phyloP scores from a whole-genome alignment of 2,113 vertebrate species.

The Herpetotheres cachinnans region DNA sequence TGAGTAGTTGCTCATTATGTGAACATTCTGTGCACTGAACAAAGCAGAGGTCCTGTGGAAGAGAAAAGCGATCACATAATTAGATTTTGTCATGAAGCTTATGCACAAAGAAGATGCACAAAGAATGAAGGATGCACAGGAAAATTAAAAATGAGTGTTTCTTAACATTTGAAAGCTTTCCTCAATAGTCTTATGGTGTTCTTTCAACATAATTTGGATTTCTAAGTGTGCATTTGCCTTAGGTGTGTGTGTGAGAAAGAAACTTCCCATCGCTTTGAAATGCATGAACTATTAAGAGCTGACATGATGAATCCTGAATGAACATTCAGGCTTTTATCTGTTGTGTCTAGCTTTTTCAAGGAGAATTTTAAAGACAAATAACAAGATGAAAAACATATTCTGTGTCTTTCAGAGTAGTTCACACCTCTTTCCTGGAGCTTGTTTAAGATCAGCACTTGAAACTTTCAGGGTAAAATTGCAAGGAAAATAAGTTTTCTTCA shows the following conservation, averaged over 20 bases:
- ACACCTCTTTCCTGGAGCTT: neutral
- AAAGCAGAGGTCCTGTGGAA: slow-evolving; percentile 4
- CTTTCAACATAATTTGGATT: neutral
- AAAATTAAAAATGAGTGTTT: neutral
- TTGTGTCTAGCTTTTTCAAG: neutral
- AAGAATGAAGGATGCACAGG: neutral
- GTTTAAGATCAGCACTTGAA: neutral
- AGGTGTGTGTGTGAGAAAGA: neutral
- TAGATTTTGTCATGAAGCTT: neutral
- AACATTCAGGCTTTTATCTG: neutral
- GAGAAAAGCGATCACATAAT: slow-evolving; percentile 6
- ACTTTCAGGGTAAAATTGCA: neutral
- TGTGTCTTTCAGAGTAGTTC: neutral
- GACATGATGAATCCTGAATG: neutral
- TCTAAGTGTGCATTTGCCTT: neutral
- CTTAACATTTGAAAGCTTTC: neutral
- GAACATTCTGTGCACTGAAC: neutral
- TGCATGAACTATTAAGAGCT: neutral
- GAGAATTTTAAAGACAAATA: neutral
- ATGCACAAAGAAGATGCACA: neutral
- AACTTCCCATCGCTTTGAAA: neutral
- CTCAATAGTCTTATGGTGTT: neutral
- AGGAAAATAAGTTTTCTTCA: neutral
- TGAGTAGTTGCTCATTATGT: slow-evolving; percentile 34
- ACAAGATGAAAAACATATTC: neutral